Evolutionary conservation across 2,113 vertebrate genomes (phyloP).

Genomic region (Numida meleagris): DNA sequence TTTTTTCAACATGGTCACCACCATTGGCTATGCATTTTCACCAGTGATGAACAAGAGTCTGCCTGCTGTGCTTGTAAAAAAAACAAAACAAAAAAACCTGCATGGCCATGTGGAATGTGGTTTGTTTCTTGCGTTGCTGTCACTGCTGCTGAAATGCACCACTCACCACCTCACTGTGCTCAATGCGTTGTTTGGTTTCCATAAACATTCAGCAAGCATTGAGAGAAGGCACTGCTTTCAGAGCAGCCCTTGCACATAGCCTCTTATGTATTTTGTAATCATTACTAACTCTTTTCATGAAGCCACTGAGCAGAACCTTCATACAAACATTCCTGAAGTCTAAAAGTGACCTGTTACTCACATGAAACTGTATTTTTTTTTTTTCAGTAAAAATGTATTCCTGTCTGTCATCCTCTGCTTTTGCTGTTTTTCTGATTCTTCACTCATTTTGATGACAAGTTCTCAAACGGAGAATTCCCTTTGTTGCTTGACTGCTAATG

Average conservation of each 20-base stretch:
- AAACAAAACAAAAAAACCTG: no score
- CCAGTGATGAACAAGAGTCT: no score
- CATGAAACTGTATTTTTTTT: neutral
- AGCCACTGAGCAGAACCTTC: neutral
- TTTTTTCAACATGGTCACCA: no score
- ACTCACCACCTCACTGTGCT: no score
- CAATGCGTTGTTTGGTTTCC: no score
- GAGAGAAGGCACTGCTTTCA: no score
- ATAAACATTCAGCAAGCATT: no score
- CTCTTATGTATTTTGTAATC: neutral
- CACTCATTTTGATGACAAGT: neutral
- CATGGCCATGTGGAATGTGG: no score
- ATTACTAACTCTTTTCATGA: neutral
- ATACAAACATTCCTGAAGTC: neutral
- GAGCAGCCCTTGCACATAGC: neutral
- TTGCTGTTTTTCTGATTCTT: neutral
- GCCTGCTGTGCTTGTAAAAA: no score
- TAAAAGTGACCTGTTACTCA: neutral
- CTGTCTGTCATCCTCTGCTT: neutral
- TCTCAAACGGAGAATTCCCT: neutral
- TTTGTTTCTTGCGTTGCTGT: no score
- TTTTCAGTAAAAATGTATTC: accelerated
- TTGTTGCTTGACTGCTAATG: neutral
- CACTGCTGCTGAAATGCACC: no score
- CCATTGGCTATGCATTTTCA: no score